phyloP scores from a whole-genome alignment of 1,140 invertebrate genomes.

The Heliconius hermathena region DNA sequence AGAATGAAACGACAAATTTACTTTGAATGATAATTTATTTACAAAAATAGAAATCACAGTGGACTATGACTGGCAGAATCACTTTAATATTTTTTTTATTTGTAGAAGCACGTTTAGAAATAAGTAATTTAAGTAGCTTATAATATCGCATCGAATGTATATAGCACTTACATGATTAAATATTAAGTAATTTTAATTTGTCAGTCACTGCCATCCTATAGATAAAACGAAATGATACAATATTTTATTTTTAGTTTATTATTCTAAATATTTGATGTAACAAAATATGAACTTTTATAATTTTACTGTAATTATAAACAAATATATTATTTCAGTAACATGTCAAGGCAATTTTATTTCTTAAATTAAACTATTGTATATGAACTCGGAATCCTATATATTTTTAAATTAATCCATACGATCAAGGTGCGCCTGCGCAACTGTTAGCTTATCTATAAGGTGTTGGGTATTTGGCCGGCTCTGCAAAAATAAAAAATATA shows the following conservation, averaged over 20 bases:
- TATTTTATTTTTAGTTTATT: conserved; percentile 22
- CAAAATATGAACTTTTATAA: conserved; percentile 37
- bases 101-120: conserved; percentile 44
- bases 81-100: conserved; percentile 37
- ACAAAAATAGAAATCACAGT: conserved; percentile 58
- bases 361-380: not conserved
- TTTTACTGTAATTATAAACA: conserved; percentile 34
- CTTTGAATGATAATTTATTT: conserved; percentile 50
- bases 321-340: conserved; percentile 11
- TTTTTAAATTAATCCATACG: conserved; percentile 62
- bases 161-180: conserved; percentile 38
- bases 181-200: conserved; percentile 39
- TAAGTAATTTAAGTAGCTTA: conserved; percentile 34
- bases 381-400: not conserved
- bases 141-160: conserved; percentile 37
- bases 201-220: conserved; percentile 46
- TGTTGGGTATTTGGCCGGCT: conserved; percentile 69
- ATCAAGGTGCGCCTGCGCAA: conserved; percentile 73
- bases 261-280: conserved; percentile 28
- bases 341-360: conserved; percentile 37
- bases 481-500: conserved; percentile 52
- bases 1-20: conserved; percentile 15
- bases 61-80: conserved; percentile 38
- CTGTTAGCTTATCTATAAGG: conserved; percentile 68
- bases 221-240: not conserved